phyloP scores from a whole-genome alignment of 2,888 invertebrate species.

The Lepidochrysops patricia region DNA sequence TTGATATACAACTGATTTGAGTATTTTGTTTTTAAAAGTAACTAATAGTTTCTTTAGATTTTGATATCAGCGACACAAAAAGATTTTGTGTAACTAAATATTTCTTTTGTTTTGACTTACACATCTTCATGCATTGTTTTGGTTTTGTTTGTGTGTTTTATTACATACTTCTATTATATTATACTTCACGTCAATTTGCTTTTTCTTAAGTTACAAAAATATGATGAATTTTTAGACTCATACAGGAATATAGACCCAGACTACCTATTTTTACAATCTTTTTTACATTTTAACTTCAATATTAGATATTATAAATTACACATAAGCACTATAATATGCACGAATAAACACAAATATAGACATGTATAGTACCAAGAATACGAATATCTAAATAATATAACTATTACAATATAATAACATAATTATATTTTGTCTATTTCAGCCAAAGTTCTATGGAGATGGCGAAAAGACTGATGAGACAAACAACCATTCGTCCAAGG shows the following conservation, averaged over 20 bases:
- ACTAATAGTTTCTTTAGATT: not conserved
- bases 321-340: not conserved
- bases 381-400: not conserved
- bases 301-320: too few species aligned
- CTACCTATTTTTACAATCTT: not conserved
- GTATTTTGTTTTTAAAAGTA: too few species aligned
- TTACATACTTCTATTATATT: not conserved
- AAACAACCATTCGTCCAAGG: slow-evolving; percentile 72
- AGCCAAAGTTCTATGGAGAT: slow-evolving; percentile 80
- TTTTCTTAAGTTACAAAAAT: not conserved
- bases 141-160: not conserved
- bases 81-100: too few species aligned
- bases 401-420: not conserved
- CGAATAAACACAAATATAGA: not conserved
- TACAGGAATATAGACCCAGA: too few species aligned
- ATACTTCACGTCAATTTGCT: not conserved
- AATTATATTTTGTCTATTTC: slow-evolving; percentile 34
- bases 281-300: not conserved
- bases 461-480: slow-evolving; percentile 76
- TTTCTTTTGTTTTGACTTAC: not conserved
- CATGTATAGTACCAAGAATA: not conserved
- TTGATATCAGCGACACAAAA: too few species aligned
- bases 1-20: too few species aligned
- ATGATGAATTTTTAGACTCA: too few species aligned
- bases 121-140: not conserved